A percentile compares a stretch with the other conserved stretches of the same genome.
Evolutionary conservation across 2,113 vertebrate species (phyloP).

Genomic region (Fulmarus glacialis): DNA sequence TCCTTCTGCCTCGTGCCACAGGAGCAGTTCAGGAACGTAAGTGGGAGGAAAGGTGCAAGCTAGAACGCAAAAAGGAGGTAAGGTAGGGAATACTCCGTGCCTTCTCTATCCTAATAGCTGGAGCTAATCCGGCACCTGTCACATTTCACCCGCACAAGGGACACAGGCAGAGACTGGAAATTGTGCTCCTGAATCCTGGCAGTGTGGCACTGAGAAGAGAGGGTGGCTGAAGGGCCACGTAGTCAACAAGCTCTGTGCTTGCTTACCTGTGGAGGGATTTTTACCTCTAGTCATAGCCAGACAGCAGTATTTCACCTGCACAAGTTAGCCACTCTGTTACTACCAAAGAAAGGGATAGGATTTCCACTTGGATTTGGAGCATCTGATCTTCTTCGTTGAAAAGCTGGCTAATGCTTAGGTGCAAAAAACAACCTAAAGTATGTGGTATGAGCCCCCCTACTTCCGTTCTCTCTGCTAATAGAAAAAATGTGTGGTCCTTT

Average conservation of each 20-base stretch:
- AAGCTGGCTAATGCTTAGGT: not conserved
- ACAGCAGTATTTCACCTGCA: not conserved
- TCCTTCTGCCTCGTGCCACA: not conserved
- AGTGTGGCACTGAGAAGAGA: not conserved
- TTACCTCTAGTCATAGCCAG: not conserved
- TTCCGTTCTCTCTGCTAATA: not conserved
- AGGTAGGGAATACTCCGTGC: not conserved
- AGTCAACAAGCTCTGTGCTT: not conserved
- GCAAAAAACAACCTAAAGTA: not conserved
- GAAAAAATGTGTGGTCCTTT: not conserved
- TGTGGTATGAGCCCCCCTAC: rapidly evolving
- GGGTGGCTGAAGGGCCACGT: not conserved
- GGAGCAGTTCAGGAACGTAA: not conserved
- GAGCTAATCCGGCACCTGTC: not conserved
- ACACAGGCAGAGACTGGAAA: not conserved
- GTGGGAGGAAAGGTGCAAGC: not conserved
- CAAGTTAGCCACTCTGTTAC: rapidly evolving
- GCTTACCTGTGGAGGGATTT: not conserved
- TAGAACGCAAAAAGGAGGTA: not conserved
- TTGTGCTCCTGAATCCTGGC: not conserved
- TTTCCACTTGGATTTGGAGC: not conserved
- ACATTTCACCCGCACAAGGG: not conserved
- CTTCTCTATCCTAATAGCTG: not conserved
- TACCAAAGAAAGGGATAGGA: not conserved
- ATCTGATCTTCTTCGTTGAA: not conserved